Evolutionary conservation across 1,140 invertebrate genomes (phyloP), one percentile per base, ranked within the genome.

Genomic region (Lordiphosa clarofinis): DNA sequence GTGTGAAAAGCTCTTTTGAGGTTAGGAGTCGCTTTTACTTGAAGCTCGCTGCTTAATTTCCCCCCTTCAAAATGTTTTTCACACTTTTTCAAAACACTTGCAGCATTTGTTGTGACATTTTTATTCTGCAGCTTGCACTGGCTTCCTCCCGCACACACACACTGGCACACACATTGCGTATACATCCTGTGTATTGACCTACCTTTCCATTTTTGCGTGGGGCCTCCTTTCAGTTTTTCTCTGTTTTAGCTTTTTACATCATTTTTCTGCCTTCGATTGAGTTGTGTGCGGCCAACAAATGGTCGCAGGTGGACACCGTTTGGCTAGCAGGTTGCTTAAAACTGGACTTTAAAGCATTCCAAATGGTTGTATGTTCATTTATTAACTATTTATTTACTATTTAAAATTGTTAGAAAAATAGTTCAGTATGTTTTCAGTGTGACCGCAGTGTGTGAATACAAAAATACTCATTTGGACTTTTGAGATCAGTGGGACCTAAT

Each of bases 141-240:
- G 37, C 57, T 40, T 13, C 15, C 40, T 40, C 28, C 28, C 28
- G 1, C 28, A 8, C 28, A 15, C 10, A 43, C 53, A 40, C 15
- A 40, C 12, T 15, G 8, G 12, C 36, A 53, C 56, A 58, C 53
- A 50, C 44, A 59, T 64, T 65, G 75, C 70, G 67, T 73, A 57
- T 71, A 84, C 78, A 86, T 53, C 69, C 43, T 73, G 33, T 50
- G 50, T 60, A 63, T 86, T 86, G 81, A 86, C 81, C 81, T 86
- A 86, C 81, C 81, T 86, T 86, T 86, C 74, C 81, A 86, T 79
- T 75, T 86, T 86, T 73, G 43, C 52, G 42, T 64, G 61, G 71
- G 68, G 82, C 70, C 68, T 76, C 28, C 28, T 31, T 31, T 28
- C 28, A 31, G 28, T 31, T 31, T 31, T 31, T 31, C 28, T 68